Base-by-base conservation (phyloP, 2,888 invertebrate species). In the Pseudolycoriella hygida region DNA sequence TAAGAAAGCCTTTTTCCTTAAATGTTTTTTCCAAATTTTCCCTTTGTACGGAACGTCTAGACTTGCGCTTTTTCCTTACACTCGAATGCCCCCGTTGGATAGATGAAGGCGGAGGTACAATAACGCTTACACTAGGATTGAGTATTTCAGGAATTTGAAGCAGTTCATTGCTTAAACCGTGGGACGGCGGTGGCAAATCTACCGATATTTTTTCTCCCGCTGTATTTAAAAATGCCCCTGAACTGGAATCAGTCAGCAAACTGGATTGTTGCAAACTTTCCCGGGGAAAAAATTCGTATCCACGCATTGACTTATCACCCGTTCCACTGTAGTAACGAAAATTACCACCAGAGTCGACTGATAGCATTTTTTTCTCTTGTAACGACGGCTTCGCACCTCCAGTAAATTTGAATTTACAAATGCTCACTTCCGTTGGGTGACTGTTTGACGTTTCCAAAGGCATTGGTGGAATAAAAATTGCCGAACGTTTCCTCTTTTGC, bases 361-460 rank as follows among this genome's bases (percentile, higher is more conserved):
- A 87, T 0, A 90, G 69, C 77, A 88, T 88, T 62, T 90, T 90
- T 65, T 90, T 90, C 57, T 90, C 89, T 59, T 90, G 87, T 42
- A 90, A 59, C 47, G 80, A 80, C 0, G 90, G 90, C 52, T 87
- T 86, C 0, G 87, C 85, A 0, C 90, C 90, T 0, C 89, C 89
- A 0, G 88, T 89, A 59, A 90, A 89, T 60, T 90, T 90, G 58
- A 90, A 90, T 62, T 90, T 90, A 60, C 90, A 90, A 57, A 90
- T 90, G 61, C 84, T 84, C 38, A 86, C 89, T 62, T 86, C 85
- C 0, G 84, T 81, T 1, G 84, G 80, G 0, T 85, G 84, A 53
- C 81, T 82, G 3, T 77, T 73, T 5, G 77, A 73, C 53, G 75
- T 80, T 54, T 81, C 82, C 3, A 78, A 68, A 1, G 83, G 82